Base-by-base conservation (phyloP, 2,888 invertebrate genomes). In the Melinaea marsaeus region DNA sequence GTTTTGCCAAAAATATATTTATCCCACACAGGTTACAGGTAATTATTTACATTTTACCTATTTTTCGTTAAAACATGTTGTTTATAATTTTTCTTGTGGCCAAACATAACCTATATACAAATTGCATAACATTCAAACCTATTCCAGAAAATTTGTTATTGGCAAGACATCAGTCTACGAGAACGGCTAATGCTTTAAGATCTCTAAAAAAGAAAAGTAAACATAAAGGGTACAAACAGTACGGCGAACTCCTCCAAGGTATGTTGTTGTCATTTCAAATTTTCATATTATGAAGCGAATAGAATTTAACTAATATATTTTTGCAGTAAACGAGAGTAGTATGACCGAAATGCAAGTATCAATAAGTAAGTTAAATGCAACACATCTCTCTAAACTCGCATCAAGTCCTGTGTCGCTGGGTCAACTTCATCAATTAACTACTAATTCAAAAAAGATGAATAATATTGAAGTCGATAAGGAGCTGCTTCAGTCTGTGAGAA, bases 161-260 rank as follows among this genome's bases (percentile, higher is more conserved):
- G 47, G 65, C 79, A 11, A 79, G 90, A 69, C 84, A 88, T 70
- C 89, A 89, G 68, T 90, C 90, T 58, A 90, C 90, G 35, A 87
- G 78, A 79, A 83, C 88, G 42, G 88, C 85, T 66, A 90, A 80
- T 68, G 78, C 80, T 22, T 70, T 86, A 37, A 81, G 78, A 72
- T 77, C 85, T 5, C 73, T 81, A 9, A 81, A 86, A 61, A 92
- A 91, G 74, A 92, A 90, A 72, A 81, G 83, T 63, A 84, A 85
- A 68, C 84, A 87, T 68, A 92, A 90, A 75, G 83, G 80, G 64
- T 81, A 75, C 60, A 92, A 92, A 72, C 93, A 93, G 76, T 94
- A 93, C 85, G 92, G 93, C 9, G 95, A 95, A 77, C 81, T 95
- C 7, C 80, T 95, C 67, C 93, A 94, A 91, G 94, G 95, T 95